Conservation (phyloP, 37 sponge, comb jelly and placozoan species). For the Tethya wilhelma region DNA sequence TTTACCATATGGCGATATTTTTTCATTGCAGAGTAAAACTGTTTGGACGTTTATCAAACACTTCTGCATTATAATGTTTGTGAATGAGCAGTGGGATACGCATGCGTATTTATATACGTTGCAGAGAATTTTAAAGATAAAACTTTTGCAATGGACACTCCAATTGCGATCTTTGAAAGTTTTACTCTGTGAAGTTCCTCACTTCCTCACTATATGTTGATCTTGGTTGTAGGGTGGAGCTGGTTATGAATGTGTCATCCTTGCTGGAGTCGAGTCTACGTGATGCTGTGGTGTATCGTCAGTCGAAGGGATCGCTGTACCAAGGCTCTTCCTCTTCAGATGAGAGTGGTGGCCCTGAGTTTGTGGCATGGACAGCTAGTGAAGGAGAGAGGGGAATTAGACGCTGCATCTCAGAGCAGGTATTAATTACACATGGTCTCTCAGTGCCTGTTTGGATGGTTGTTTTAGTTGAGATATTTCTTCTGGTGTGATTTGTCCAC, state of each 20-base stretch:
- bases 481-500: neutral
- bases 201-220: neutral
- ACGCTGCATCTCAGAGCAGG: conserved; percentile 15
- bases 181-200: neutral
- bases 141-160: no score
- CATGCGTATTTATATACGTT: no score
- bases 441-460: neutral
- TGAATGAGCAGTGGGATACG: no score
- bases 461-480: neutral
- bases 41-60: no score
- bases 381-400: neutral
- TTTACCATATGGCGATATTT: no score
- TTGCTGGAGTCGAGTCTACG: conserved; percentile 34
- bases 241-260: conserved; percentile 5
- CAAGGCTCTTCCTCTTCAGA: neutral
- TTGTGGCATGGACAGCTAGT: conserved; percentile 34
- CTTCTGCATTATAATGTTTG: no score
- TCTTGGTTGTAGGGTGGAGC: neutral
- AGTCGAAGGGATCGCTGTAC: conserved; percentile 21
- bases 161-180: no score
- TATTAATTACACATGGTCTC: neutral
- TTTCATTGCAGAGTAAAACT: no score
- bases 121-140: no score
- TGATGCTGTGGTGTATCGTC: conserved; percentile 44
- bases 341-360: neutral